Evolutionary conservation across 1,140 invertebrate species (phyloP).

Genomic region (Orchesella cincta): DNA sequence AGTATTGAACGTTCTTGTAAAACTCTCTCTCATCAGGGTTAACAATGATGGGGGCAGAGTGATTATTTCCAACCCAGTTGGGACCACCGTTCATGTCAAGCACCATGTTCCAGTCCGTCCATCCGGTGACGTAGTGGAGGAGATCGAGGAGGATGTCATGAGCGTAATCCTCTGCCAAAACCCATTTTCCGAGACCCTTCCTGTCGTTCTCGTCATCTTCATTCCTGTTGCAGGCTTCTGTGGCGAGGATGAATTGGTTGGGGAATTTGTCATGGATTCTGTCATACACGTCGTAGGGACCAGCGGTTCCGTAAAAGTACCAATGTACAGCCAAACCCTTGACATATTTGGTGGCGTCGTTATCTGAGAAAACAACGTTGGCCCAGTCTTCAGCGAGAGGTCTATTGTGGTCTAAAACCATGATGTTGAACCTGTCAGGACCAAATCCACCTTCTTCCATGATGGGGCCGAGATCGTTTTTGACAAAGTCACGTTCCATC

Average conservation of each 20-base stretch:
- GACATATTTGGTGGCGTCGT: constrained; percentile 65
- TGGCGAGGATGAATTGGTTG: constrained; percentile 71
- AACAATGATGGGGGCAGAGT: constrained; percentile 43
- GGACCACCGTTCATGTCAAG: constrained; percentile 38
- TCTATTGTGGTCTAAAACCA: constrained; percentile 75
- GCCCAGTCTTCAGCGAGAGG: constrained; percentile 66
- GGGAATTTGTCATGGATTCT: constrained; percentile 63
- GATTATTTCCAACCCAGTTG: constrained; percentile 39
- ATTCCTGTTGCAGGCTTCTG: constrained; percentile 71
- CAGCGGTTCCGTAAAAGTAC: constrained; percentile 58
- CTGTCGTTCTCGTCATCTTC: constrained; percentile 34
- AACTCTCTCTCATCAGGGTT: constrained; percentile 64
- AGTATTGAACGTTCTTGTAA: constrained; percentile 86
- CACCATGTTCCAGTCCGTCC: constrained; percentile 25
- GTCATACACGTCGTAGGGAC: constrained; percentile 56
- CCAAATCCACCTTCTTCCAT: constrained; percentile 60
- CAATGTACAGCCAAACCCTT: constrained; percentile 78
- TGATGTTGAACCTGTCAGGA: constrained; percentile 64
- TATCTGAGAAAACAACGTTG: constrained; percentile 60
- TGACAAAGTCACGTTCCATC: constrained; percentile 61
- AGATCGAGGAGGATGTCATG: constrained; percentile 27
- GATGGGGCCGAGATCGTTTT: constrained; percentile 67
- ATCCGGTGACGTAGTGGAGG: constrained; percentile 1
- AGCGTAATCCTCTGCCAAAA: constrained; percentile 21
- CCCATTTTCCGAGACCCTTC: constrained; percentile 6